phyloP scores from a whole-genome alignment of 2,113 vertebrate genomes.

The Phoenicopterus ruber region DNA sequence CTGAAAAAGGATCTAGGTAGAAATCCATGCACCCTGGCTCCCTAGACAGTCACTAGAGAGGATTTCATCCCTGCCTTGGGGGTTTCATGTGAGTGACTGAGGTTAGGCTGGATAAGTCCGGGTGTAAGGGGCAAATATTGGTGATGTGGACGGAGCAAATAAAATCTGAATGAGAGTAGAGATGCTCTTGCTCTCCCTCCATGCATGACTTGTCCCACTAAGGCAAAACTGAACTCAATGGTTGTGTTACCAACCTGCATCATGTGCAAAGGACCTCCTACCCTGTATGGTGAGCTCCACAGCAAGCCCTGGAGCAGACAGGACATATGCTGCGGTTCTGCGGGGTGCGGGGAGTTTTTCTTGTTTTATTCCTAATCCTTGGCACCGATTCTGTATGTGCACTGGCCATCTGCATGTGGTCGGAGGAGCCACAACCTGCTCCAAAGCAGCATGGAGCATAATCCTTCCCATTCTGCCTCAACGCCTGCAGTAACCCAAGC shows the following conservation, averaged over 20 bases:
- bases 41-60: not conserved
- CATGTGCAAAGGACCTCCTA: not conserved
- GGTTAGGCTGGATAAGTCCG: not conserved
- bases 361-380: not conserved
- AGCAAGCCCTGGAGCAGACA: not conserved
- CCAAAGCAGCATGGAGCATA: not conserved
- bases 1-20: not conserved
- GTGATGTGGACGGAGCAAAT: not conserved
- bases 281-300: fast-evolving
- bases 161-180: not conserved
- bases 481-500: slow-evolving; percentile 14
- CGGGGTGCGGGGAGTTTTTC: not conserved
- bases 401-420: not conserved
- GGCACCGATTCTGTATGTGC: not conserved
- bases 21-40: not conserved
- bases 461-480: not conserved
- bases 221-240: not conserved
- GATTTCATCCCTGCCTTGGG: not conserved
- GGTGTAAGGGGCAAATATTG: not conserved
- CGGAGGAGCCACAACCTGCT: not conserved
- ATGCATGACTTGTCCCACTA: no score
- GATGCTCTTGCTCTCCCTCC: not conserved
- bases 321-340: not conserved
- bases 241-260: not conserved
- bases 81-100: not conserved